A percentile compares a stretch with the other conserved stretches of the same genome.
Evolutionary conservation across 2,888 invertebrate genomes (phyloP).

Genomic region (Silvanus unidentatus): DNA sequence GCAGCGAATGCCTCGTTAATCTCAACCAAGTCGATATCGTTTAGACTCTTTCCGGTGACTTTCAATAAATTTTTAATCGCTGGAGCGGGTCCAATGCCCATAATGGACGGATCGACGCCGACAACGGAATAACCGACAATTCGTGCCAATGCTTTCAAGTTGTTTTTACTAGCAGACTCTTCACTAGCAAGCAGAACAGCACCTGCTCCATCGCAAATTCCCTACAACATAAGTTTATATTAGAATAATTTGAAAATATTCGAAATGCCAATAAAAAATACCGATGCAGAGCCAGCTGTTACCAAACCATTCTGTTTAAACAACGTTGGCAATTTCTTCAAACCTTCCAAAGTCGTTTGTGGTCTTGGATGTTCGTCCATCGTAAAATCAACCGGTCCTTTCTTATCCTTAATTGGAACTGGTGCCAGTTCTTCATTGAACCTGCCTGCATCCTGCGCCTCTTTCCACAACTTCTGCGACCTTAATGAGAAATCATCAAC

Average conservation of each 20-base stretch:
- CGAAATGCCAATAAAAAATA: conserved; percentile 39
- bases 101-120: conserved; percentile 94
- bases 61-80: conserved; percentile 85
- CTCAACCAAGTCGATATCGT: conserved; percentile 91
- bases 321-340: conserved; percentile 79
- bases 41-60: conserved; percentile 67
- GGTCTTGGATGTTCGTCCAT: conserved; percentile 93
- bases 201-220: conserved; percentile 96
- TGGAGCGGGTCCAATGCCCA: conserved; percentile 96
- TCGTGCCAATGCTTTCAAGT: conserved; percentile 83
- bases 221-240: conserved; percentile 60
- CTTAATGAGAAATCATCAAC: conserved; percentile 79
- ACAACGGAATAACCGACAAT: conserved; percentile 88
- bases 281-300: conserved; percentile 91
- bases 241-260: background rate
- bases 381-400: conserved; percentile 69
- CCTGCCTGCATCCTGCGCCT: conserved; percentile 78
- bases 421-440: conserved; percentile 90
- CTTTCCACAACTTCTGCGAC: conserved; percentile 85
- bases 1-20: conserved; percentile 98
- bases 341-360: conserved; percentile 75
- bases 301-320: conserved; percentile 94
- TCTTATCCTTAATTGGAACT: conserved; percentile 76
- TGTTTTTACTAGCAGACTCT: conserved; percentile 73
- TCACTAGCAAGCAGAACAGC: conserved; percentile 88